Conservation (phyloP, 2,888 invertebrate genomes). For the Apotomis capreana region DNA sequence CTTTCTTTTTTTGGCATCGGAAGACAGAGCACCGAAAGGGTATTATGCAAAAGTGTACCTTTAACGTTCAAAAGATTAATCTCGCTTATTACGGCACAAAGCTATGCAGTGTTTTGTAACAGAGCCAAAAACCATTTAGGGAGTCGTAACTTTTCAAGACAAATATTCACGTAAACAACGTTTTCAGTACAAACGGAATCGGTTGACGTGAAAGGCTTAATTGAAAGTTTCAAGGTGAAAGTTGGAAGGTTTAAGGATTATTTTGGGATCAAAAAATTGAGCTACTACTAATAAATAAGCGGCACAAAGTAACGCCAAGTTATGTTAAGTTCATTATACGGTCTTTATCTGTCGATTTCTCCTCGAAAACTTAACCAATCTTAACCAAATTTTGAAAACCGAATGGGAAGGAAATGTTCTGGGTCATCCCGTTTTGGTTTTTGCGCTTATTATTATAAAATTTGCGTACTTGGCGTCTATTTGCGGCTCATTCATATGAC, state of each 20-base stretch:
- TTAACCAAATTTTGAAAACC: too few species aligned
- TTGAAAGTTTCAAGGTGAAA: constrained; percentile 29
- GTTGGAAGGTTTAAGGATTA: constrained; percentile 13
- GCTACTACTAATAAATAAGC: too few species aligned
- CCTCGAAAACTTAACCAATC: too few species aligned
- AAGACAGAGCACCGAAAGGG: constrained; percentile 21
- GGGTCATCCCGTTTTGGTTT: too few species aligned
- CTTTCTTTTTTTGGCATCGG: constrained; percentile 45
- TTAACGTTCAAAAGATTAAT: constrained; percentile 37
- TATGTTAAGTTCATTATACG: too few species aligned
- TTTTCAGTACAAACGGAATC: constrained; percentile 31
- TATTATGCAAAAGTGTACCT: constrained; percentile 30
- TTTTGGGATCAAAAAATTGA: background rate
- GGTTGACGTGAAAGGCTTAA: constrained; percentile 24
- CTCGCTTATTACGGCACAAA: constrained; percentile 34
- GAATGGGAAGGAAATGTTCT: too few species aligned
- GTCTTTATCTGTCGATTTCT: too few species aligned
- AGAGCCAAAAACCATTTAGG: constrained; percentile 39
- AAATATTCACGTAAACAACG: constrained; percentile 33
- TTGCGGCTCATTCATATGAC: too few species aligned
- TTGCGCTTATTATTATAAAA: too few species aligned
- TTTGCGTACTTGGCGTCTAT: too few species aligned
- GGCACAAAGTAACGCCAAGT: too few species aligned
- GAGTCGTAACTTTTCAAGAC: constrained; percentile 29
- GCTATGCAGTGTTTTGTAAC: constrained; percentile 38